Base-by-base conservation (phyloP, 1,140 invertebrate genomes). In the Drosophila nigromelanica region DNA sequence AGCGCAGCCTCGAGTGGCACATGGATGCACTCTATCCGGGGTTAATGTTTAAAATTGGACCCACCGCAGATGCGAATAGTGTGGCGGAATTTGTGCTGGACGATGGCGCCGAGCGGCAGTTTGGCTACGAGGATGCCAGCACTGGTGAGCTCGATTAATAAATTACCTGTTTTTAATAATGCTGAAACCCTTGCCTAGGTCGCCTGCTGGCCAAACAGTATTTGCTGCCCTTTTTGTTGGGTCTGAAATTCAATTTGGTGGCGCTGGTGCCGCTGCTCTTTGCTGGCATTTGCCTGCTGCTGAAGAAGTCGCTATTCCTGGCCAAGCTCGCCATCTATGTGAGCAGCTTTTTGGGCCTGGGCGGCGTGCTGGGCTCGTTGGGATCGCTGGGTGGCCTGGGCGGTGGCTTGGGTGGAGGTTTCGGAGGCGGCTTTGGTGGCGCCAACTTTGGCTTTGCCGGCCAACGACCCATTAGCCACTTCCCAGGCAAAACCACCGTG, bases 181-280 rank as follows among this genome's bases (percentile, higher is more conserved):
- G 5, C 0, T 1, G 3, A 4, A 12, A 12, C 0, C 21, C 5
- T 7, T 24, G 0, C 18, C 5, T 94, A 96, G 95, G 94, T 80
- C 94, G 94, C 27, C 79, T 95, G n/a, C 70, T 96, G 69, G 93
- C 95, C 35, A 93, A 94, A 59, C 94, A 95, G 73, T 93, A 96
- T 52, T 69, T 96, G 24, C 86, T 96, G 37, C 95, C 95, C 21
- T 94, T 96, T 85, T 93, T 96, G 0, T 91, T 96, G 24, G 96
- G 95, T 8, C 93, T 96, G 45, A 96, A 96, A 92, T 96, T 96
- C 82, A 96, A 96, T 71, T 82, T 96, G 42, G 93, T 95, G 0
- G 95, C 95, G 0, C 82, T 96, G 43, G 91, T 96, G 12, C 95
- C 96, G 0, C 90, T 96, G 60, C 76, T 96, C 0, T 95, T 96